Evolutionary conservation across 2,888 invertebrate genomes (phyloP).

Genomic region (Ptychoptera albimana): DNA sequence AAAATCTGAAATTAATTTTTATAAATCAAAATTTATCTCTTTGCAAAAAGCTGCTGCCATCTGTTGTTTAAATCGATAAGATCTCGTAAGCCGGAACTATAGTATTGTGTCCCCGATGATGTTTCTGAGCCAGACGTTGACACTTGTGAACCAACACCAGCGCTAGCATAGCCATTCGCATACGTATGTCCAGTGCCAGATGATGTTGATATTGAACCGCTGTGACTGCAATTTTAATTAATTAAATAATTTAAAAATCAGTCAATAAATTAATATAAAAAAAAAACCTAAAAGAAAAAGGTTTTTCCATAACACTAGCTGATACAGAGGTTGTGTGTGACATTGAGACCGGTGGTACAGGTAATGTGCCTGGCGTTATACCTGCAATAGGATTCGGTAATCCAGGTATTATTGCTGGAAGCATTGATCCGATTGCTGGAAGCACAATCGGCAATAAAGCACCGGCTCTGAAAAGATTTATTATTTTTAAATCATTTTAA

Average conservation of each 20-base stretch:
- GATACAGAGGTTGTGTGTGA: slow-evolving; percentile 1
- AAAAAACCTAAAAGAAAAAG: slow-evolving; percentile 1
- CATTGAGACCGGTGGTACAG: slow-evolving; percentile 1
- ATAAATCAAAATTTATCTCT: no score
- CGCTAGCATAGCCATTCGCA: background rate
- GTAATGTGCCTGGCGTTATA: background rate
- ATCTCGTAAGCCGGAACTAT: no score
- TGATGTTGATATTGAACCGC: slow-evolving; percentile 2
- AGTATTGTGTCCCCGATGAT: no score
- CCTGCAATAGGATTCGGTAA: background rate
- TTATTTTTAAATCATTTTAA: background rate
- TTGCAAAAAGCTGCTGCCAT: no score
- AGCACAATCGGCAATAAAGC: slow-evolving; percentile 1
- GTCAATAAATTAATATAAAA: background rate
- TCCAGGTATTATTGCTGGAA: background rate
- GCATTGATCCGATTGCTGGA: background rate
- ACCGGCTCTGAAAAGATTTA: background rate
- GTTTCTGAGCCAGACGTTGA: no score
- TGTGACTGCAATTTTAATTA: slow-evolving; percentile 1
- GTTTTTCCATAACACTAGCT: background rate
- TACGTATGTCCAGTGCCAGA: background rate
- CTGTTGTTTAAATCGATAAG: no score
- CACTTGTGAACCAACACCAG: background rate
- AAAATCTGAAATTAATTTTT: no score
- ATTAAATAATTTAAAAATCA: background rate